phyloP scores from a whole-genome alignment of 2,113 vertebrate genomes.

The Sinocyclocheilus grahami region DNA sequence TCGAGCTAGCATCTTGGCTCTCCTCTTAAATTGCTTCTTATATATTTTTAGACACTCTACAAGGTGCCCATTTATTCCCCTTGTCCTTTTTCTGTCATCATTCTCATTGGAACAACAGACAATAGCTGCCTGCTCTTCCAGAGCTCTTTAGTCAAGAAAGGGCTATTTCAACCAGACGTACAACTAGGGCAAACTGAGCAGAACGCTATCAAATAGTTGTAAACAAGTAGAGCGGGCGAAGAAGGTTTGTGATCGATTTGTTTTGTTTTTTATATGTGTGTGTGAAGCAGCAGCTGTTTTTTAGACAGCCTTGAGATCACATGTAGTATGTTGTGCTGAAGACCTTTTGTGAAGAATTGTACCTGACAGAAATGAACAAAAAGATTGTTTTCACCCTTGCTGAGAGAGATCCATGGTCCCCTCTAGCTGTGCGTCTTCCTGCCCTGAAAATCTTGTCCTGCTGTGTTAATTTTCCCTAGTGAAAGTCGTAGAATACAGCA shows the following conservation, averaged over 20 bases:
- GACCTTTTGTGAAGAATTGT: slow-evolving; percentile 20
- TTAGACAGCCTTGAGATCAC: slow-evolving; percentile 15
- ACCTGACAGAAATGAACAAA: slow-evolving; percentile 37
- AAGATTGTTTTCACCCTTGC: slow-evolving; percentile 33
- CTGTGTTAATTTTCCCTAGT: background rate
- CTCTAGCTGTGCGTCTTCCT: background rate
- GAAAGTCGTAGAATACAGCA: slow-evolving; percentile 3
- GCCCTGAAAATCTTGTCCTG: slow-evolving; percentile 22
- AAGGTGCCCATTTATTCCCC: slow-evolving; percentile 23
- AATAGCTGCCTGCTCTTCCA: slow-evolving; percentile 5
- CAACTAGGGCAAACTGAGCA: slow-evolving; percentile 3
- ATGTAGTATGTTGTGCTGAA: slow-evolving; percentile 27
- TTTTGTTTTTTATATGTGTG: background rate
- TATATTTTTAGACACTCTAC: slow-evolving; percentile 53
- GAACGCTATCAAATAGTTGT: slow-evolving; percentile 33
- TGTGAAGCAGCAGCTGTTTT: slow-evolving; percentile 24
- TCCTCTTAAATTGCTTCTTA: background rate
- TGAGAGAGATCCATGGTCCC: background rate
- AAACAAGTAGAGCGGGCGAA: slow-evolving; percentile 25
- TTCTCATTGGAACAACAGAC: slow-evolving; percentile 35
- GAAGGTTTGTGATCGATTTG: slow-evolving; percentile 28
- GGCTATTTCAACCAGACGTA: slow-evolving; percentile 7
- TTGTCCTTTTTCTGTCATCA: slow-evolving; percentile 4
- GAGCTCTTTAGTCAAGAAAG: slow-evolving; percentile 8
- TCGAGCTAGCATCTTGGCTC: background rate